phyloP scores from a whole-genome alignment of 2,888 invertebrate genomes.

The Dolichopus griseipennis region DNA sequence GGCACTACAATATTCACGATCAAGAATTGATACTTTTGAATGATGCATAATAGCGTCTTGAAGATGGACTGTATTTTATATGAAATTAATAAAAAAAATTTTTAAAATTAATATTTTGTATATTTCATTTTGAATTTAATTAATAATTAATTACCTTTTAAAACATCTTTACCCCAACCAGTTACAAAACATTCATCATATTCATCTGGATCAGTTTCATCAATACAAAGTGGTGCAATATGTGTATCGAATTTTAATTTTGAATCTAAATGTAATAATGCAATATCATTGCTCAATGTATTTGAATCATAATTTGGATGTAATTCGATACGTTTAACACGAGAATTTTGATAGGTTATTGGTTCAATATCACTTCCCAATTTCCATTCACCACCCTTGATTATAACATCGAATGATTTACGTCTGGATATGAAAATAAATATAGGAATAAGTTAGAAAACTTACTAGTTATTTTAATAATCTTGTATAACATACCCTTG shows the following conservation, averaged over 20 bases:
- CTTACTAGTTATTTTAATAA: background rate
- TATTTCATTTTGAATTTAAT: background rate
- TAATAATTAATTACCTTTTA: conserved; percentile 57
- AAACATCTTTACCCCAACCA: conserved; percentile 73
- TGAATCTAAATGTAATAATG: conserved; percentile 58
- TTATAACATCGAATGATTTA: conserved; percentile 55
- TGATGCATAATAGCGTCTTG: conserved; percentile 68
- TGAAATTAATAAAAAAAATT: background rate
- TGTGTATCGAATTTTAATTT: conserved; percentile 58
- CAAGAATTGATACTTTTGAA: conserved; percentile 57
- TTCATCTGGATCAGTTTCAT: conserved; percentile 49
- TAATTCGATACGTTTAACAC: conserved; percentile 57
- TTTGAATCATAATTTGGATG: conserved; percentile 62
- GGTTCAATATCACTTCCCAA: conserved; percentile 73
- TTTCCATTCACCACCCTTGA: conserved; percentile 79
- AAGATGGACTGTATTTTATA: conserved; percentile 53
- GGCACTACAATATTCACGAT: conserved; percentile 44
- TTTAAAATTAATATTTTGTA: background rate
- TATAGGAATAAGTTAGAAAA: background rate
- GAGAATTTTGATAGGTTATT: conserved; percentile 66
- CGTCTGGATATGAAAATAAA: conserved; percentile 45
- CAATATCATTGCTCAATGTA: conserved; percentile 57
- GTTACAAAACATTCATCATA: conserved; percentile 62
- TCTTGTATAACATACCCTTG: conserved; percentile 50
- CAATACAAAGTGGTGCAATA: conserved; percentile 65